Percentiles rank a stretch among this genome's conserved stretches.
Evolutionary conservation across 1,140 invertebrate species (phyloP).

Genomic region (Solenopsis fugax): DNA sequence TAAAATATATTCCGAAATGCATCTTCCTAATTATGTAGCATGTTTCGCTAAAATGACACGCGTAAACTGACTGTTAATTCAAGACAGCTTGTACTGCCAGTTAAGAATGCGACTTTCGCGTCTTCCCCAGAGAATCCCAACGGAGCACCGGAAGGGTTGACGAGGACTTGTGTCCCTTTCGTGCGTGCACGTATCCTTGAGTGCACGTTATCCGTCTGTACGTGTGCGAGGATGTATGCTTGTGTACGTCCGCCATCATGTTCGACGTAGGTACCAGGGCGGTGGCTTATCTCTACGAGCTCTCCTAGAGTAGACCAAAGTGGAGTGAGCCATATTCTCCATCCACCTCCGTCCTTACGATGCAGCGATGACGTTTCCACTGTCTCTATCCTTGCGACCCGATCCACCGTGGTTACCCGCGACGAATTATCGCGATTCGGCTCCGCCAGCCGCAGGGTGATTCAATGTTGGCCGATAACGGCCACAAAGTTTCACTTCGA

Average conservation of each 20-base stretch:
- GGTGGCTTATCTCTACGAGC: conserved; percentile 79
- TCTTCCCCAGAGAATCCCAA: conserved; percentile 34
- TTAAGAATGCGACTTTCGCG: conserved; percentile 61
- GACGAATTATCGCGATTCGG: conserved; percentile 67
- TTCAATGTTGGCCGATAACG: conserved; percentile 68
- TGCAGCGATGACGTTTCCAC: conserved; percentile 69
- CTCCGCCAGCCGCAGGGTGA: conserved; percentile 51
- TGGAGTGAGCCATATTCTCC: conserved; percentile 72
- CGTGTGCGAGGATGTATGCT: background rate
- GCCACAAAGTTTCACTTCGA: background rate
- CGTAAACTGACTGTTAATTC: background rate
- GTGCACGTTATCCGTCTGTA: background rate
- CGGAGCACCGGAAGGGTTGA: conserved; percentile 49
- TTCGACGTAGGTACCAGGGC: conserved; percentile 62
- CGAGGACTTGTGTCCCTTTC: conserved; percentile 50
- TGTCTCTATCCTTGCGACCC: conserved; percentile 54
- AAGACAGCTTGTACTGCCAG: conserved; percentile 5
- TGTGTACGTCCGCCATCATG: conserved; percentile 67
- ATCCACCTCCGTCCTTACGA: conserved; percentile 35
- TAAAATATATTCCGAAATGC: background rate
- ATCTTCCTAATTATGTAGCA: conserved; percentile 6
- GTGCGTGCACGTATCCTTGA: conserved; percentile 50
- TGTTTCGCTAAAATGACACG: background rate
- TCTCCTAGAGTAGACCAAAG: conserved; percentile 68
- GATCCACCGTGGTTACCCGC: conserved; percentile 37